Evolutionary conservation across 2,888 invertebrate species (phyloP).

Genomic region (Galerucella pusilla): DNA sequence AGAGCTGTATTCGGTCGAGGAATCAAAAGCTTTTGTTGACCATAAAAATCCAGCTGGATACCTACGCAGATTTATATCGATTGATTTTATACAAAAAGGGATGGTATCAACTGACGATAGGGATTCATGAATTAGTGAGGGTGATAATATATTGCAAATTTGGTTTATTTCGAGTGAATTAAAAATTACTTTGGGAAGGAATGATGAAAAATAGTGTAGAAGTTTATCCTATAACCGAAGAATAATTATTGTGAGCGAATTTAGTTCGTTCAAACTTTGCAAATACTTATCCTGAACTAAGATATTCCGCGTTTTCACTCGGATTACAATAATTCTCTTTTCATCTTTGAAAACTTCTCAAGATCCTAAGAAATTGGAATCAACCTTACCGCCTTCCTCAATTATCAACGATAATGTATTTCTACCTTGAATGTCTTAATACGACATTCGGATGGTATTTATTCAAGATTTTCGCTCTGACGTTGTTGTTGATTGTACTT

Average conservation of each 20-base stretch:
- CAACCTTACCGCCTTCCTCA: neutral
- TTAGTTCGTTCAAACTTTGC: neutral
- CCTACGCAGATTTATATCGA: constrained; percentile 32
- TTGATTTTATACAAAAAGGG: constrained; percentile 25
- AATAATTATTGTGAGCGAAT: neutral
- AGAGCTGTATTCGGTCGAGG: constrained; percentile 20
- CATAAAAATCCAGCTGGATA: constrained; percentile 22
- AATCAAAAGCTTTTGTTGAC: constrained; percentile 29
- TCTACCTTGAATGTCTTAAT: neutral
- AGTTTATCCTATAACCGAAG: neutral
- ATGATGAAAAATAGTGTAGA: too few species aligned
- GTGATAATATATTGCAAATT: neutral
- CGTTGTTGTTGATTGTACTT: too few species aligned
- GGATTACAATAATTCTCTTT: neutral
- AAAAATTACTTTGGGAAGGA: too few species aligned
- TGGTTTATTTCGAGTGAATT: too few species aligned
- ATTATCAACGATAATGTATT: neutral
- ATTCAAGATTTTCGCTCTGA: neutral
- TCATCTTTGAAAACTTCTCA: neutral
- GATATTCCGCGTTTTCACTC: neutral
- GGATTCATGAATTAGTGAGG: neutral
- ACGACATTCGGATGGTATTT: neutral
- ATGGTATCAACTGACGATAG: constrained; percentile 6
- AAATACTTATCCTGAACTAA: neutral
- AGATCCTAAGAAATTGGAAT: neutral